Evolutionary conservation across 2,113 vertebrate genomes (phyloP), one percentile per base, ranked within the genome.

Genomic region (Misgurnus anguillicaudatus): DNA sequence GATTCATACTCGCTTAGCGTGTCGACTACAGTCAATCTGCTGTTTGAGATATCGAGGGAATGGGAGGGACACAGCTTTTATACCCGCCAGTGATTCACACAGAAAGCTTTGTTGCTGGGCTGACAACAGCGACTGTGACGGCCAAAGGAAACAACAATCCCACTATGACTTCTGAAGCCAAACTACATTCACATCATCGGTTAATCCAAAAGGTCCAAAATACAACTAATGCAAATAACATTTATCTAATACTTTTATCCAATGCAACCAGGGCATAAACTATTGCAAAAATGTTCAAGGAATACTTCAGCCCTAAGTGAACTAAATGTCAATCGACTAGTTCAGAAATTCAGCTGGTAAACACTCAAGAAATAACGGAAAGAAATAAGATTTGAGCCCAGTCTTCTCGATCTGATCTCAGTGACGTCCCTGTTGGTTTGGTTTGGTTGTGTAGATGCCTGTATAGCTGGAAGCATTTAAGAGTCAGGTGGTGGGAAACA

Each of bases 101-200:
- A 70, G 51, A 65, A 61, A 36, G 48, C 73, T 51, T 77, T 83
- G 82, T 80, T 64, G 24, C 36, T 63, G 72, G 45, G 57, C 67
- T 72, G 80, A 57, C 17, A 60, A 57, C 75, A 48, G 31, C 39
- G 47, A 63, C 48, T 19, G 41, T 19, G 6, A 53, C 47, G 36
- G 74, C 66, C 66, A 77, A 80, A 75, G 16, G 64, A 78, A 78
- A n/a, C 11, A 61, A 55, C 67, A 63, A 48, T 60, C 67, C 67
- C 67, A 39, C 67, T 53, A 41, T 17, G 17, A 39, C 58, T 62
- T 62, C 42, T 51, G 21, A 11, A 41, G 65, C 64, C 64, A 78
- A 45, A 57, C 24, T 11, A n/a, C 17, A 42, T 16, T 41, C 19
- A 67, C 10, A 67, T 67, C 42, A 47, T 45, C 24, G 24, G 24